Percentiles rank a stretch among this genome's conserved stretches.
phyloP scores from a whole-genome alignment of 2,113 vertebrate species.

The Bos javanicus region DNA sequence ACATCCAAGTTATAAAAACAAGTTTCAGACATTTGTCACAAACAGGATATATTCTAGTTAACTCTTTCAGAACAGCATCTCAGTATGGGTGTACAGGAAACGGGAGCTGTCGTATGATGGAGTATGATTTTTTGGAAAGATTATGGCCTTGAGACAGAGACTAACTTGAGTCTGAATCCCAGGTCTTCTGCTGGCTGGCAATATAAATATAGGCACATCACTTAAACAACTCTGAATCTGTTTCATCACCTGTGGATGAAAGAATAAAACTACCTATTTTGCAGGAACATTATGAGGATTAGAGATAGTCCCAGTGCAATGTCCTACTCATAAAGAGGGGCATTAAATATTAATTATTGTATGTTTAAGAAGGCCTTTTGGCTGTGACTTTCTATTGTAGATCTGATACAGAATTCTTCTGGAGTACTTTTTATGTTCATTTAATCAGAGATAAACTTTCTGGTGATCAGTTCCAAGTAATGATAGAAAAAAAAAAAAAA shows the following conservation, averaged over 20 bases:
- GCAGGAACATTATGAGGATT: constrained; percentile 9
- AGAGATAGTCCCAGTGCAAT: constrained; percentile 22
- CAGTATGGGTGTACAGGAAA: background rate
- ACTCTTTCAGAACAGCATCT: constrained; percentile 41
- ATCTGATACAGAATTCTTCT: background rate
- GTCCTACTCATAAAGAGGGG: background rate
- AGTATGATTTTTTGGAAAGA: background rate
- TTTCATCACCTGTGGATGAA: background rate
- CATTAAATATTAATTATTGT: constrained; percentile 23
- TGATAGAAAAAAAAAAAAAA: constrained; percentile 20
- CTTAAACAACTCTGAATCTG: background rate
- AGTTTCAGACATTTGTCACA: constrained; percentile 49
- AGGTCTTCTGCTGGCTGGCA: background rate
- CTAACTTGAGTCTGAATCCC: background rate
- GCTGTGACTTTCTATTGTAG: constrained; percentile 30
- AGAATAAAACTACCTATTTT: constrained; percentile 8
- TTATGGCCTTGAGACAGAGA: background rate
- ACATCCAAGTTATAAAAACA: constrained; percentile 59
- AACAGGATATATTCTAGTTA: constrained; percentile 51
- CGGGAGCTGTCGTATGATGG: background rate
- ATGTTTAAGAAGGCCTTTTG: constrained; percentile 47
- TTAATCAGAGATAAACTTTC: constrained; percentile 57
- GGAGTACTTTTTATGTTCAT: constrained; percentile 14
- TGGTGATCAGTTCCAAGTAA: constrained; percentile 29
- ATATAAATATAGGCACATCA: background rate